Base-by-base conservation (phyloP, 2,888 invertebrate species). In the Venusia cambrica region DNA sequence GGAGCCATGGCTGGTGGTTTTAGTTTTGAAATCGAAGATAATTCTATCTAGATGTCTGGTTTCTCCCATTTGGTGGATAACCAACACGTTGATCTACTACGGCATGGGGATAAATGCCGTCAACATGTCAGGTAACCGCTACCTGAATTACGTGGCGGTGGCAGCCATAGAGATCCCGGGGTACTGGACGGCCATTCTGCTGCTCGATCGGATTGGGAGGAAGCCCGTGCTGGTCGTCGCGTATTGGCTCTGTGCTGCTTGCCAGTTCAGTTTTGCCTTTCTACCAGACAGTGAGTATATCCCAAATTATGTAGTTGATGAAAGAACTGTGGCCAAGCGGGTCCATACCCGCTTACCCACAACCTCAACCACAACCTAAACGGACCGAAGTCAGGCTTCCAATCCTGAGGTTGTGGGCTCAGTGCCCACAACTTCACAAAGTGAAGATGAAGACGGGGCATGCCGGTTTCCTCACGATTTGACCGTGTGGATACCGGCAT, bases 81-180 rank as follows among this genome's bases (percentile, higher is more conserved):
- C 92, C 0, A 92, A 90, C 48, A 90, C 92, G 0, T 89, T 93
- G 39, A 89, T 93, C 2, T 93, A 92, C 68, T 93, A 92, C 52
- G 93, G 93, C 0, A 80, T 93, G 63, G 90, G 90, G 1, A 79
- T 93, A 20, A 92, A 92, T 59, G 89, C 93, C 0, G 92, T 92
- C 3, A 89, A 90, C 16, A 71, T 93, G 38, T 89, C 89, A 1
- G 92, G 92, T 0, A 91, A 93, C 58, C 77, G 88, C 20, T 93
- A 92, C 62, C 38, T 91, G 21, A 93, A 93, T 70, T 93, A 92
- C 59, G 89, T 92, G 38, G 76, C 90, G 7, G 91, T 91, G 3
- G 83, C 90, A 0, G 72, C 90, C 2, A 88, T 92, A 1, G 94
- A 94, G 72, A 90, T 94, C 38, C 94, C 94, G 0, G 93, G 92